Conservation (phyloP, 1,140 invertebrate species). For the Berghia stephanieae region DNA sequence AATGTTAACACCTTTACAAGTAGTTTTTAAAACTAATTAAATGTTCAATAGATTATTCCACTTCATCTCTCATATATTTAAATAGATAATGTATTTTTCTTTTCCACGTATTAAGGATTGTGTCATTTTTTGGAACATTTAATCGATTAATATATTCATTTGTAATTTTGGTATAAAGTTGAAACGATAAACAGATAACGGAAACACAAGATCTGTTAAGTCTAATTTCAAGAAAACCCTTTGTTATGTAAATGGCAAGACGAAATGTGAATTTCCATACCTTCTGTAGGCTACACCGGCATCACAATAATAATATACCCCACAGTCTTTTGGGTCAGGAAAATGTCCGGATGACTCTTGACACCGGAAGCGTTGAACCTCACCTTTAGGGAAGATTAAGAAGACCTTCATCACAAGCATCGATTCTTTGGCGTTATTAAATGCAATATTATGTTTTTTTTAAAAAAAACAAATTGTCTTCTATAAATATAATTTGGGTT, state of each 20-base stretch:
- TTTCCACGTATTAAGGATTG: too few species aligned
- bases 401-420: too few species aligned
- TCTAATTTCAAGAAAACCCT: background rate
- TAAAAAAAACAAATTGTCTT: too few species aligned
- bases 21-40: too few species aligned
- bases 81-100: too few species aligned
- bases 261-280: constrained; percentile 7
- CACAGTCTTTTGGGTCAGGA: constrained; percentile 34
- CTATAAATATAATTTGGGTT: too few species aligned
- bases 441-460: too few species aligned
- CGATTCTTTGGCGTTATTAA: too few species aligned
- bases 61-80: too few species aligned
- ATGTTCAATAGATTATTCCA: too few species aligned
- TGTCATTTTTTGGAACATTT: background rate
- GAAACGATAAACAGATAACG: background rate
- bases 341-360: constrained; percentile 36
- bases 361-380: constrained; percentile 28
- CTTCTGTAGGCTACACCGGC: constrained; percentile 34
- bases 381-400: background rate
- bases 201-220: background rate
- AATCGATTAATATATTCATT: background rate
- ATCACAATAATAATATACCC: constrained; percentile 37
- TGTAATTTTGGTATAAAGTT: background rate
- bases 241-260: background rate
- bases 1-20: too few species aligned